These are phyloP conservation scores for Etheostoma nigrum DNA, from an alignment of 2,797 vertebrate genomes.

Conservation along the genomic window DNA sequence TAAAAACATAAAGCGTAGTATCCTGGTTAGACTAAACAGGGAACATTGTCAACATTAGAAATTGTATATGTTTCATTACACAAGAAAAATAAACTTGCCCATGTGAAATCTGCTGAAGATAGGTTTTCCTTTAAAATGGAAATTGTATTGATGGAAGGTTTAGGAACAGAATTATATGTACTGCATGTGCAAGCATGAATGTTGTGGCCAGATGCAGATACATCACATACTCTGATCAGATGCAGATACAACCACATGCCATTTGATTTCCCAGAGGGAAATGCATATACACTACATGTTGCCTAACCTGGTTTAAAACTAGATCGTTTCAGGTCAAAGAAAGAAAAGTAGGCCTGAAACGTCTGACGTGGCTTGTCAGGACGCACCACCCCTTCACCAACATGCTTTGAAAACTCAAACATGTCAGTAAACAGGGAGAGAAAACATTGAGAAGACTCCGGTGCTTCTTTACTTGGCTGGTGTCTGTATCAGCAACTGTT, in stretches of 20 bases:
- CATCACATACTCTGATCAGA: too few relatives aligned
- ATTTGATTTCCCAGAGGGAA: too few relatives aligned
- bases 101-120: not conserved
- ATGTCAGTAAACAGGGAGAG: not conserved
- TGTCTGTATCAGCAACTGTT: not conserved
- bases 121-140: not conserved
- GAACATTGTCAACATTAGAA: too few relatives aligned
- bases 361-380: not conserved
- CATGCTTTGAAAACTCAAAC: not conserved
- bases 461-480: not conserved
- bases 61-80: not conserved
- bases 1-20: too few relatives aligned
- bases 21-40: too few relatives aligned
- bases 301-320: not conserved
- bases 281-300: too few relatives aligned
- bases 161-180: not conserved
- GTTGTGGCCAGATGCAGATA: not conserved
- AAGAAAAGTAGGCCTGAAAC: not conserved
- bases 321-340: not conserved
- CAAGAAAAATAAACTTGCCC: not conserved
- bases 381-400: not conserved
- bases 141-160: not conserved
- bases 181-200: not conserved
- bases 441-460: too few relatives aligned
- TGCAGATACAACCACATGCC: too few relatives aligned